Conservation (phyloP, 2,888 invertebrate species). For the Mamestra brassicae region DNA sequence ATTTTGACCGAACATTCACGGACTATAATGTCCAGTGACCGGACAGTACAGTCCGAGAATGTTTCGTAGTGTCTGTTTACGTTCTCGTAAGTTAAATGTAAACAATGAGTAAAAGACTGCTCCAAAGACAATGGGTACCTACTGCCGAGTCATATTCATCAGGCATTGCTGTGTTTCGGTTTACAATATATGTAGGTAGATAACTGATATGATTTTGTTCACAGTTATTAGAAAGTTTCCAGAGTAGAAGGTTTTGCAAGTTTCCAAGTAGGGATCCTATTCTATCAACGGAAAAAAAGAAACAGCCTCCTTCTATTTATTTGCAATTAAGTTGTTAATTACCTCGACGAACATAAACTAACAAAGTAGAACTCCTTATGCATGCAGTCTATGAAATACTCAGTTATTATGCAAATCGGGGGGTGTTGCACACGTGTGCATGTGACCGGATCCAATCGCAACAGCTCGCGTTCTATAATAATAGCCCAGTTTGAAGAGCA, state of each 20-base stretch:
- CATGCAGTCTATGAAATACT: constrained; percentile 16
- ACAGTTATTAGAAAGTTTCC: neutral
- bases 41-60: neutral
- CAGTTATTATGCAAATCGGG: constrained; percentile 18
- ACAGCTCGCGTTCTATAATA: constrained; percentile 6
- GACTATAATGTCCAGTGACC: neutral
- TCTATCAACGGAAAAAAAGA: neutral
- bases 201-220: constrained; percentile 8
- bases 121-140: constrained; percentile 23
- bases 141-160: neutral
- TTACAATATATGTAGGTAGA: neutral
- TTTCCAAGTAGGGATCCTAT: neutral
- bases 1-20: neutral
- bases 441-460: constrained; percentile 29
- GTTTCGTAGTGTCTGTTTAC: constrained; percentile 13
- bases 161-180: neutral
- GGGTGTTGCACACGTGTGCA: constrained; percentile 15
- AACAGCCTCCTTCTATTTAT: neutral
- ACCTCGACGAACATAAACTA: neutral
- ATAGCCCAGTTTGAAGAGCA: neutral
- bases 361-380: constrained; percentile 3
- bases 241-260: neutral
- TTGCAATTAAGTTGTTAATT: neutral
- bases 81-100: neutral
- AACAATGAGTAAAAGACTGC: neutral